phyloP scores from a whole-genome alignment of 2,113 vertebrate genomes.

The Alligator sinensis region DNA sequence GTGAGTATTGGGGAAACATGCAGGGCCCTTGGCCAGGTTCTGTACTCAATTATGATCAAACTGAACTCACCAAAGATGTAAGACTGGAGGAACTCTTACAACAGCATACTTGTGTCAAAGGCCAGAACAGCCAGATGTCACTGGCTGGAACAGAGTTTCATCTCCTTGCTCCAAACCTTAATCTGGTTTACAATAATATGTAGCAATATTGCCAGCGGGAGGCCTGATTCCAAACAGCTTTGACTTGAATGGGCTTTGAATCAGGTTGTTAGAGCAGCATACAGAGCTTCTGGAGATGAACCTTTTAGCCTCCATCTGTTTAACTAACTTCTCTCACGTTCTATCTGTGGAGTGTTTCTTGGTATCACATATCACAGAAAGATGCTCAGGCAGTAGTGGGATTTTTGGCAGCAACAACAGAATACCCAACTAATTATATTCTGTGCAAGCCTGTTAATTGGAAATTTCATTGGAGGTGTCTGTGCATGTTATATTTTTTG shows the following conservation, averaged over 20 bases:
- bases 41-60: not conserved
- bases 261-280: not conserved
- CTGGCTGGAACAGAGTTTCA: not conserved
- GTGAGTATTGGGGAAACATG: not conserved
- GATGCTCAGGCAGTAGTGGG: not conserved
- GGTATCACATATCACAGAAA: not conserved
- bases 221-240: not conserved
- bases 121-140: not conserved
- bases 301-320: not conserved
- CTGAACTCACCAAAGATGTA: not conserved
- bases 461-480: not conserved
- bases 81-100: not conserved
- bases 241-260: not conserved
- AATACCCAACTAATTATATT: not conserved
- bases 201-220: not conserved
- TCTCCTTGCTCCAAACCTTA: not conserved
- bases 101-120: not conserved
- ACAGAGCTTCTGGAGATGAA: not conserved
- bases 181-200: not conserved
- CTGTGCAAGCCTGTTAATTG: not conserved
- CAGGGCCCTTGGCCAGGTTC: too few species aligned
- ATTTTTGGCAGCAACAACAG: conserved; percentile 5
- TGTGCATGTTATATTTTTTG: not conserved
- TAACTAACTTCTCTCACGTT: not conserved
- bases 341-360: not conserved